phyloP scores from a whole-genome alignment of 2,888 invertebrate species.

The Kuschelorhynchus macadamiae region DNA sequence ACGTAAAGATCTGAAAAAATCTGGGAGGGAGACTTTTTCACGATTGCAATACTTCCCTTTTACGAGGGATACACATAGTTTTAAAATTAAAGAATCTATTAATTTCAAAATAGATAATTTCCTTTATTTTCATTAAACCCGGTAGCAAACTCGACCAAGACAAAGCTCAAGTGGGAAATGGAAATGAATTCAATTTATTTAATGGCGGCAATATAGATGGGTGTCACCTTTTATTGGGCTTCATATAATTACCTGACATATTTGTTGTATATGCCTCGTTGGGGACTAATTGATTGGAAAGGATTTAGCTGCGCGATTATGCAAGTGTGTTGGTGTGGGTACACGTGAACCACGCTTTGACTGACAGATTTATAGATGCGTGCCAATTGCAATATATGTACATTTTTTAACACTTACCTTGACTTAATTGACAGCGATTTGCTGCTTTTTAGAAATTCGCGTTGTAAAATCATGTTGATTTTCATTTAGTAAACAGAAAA shows the following conservation, averaged over 20 bases:
- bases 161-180: conserved; percentile 16
- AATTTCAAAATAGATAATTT: too few species aligned
- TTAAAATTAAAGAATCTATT: too few species aligned
- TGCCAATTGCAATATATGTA: too few species aligned
- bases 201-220: conserved; percentile 40
- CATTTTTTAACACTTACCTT: too few species aligned
- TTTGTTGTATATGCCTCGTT: conserved; percentile 40
- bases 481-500: too few species aligned
- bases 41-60: too few species aligned
- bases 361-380: conserved; percentile 28
- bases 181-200: conserved; percentile 13
- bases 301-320: conserved; percentile 29
- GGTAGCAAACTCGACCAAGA: conserved; percentile 14
- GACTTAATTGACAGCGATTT: too few species aligned
- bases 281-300: conserved; percentile 43
- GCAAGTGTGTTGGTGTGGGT: conserved; percentile 30
- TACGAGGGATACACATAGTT: too few species aligned
- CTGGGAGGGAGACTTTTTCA: too few species aligned
- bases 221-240: conserved; percentile 44
- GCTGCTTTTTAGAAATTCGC: too few species aligned
- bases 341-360: conserved; percentile 24
- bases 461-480: too few species aligned
- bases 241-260: conserved; percentile 39
- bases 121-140: background rate
- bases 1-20: too few species aligned